Evolutionary conservation across 1,140 invertebrate species (phyloP).

Genomic region (Apis cerana): DNA sequence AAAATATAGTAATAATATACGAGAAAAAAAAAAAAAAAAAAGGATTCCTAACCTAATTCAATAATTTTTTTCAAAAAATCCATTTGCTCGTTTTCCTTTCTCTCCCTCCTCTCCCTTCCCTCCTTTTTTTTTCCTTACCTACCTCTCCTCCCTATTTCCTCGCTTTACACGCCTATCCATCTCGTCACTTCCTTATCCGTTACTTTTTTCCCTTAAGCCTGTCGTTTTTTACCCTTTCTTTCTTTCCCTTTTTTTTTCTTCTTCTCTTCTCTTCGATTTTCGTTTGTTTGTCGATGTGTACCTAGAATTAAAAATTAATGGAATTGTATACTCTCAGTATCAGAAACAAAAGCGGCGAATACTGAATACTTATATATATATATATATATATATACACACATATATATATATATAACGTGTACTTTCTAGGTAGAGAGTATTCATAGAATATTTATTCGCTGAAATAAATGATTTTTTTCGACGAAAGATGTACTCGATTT

Average conservation of each 20-base stretch:
- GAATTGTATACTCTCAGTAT: conserved; percentile 73
- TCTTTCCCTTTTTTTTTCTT: neutral
- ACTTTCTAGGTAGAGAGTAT: conserved; percentile 77
- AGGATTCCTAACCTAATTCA: neutral
- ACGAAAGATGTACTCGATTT: conserved; percentile 60
- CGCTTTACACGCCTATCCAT: neutral
- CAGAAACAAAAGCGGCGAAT: conserved; percentile 64
- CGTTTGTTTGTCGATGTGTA: conserved; percentile 73
- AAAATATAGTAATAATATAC: neutral
- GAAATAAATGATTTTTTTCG: conserved; percentile 78
- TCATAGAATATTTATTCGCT: conserved; percentile 80
- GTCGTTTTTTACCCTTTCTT: neutral
- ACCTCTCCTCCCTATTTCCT: too few species aligned
- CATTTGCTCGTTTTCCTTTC: too few species aligned
- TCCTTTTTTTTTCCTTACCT: too few species aligned
- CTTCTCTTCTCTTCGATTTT: neutral
- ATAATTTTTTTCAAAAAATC: too few species aligned
- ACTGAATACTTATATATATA: conserved; percentile 73
- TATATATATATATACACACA: conserved; percentile 74
- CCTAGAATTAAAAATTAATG: conserved; percentile 72
- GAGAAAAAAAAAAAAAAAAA: neutral
- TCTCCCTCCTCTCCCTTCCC: too few species aligned
- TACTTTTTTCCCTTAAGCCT: neutral
- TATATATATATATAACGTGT: conserved; percentile 78
- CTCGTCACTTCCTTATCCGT: neutral